Percentiles rank a stretch among this genome's conserved stretches.
phyloP scores from a whole-genome alignment of 1,140 invertebrate genomes.

The Pseudomyrmex sp. region DNA sequence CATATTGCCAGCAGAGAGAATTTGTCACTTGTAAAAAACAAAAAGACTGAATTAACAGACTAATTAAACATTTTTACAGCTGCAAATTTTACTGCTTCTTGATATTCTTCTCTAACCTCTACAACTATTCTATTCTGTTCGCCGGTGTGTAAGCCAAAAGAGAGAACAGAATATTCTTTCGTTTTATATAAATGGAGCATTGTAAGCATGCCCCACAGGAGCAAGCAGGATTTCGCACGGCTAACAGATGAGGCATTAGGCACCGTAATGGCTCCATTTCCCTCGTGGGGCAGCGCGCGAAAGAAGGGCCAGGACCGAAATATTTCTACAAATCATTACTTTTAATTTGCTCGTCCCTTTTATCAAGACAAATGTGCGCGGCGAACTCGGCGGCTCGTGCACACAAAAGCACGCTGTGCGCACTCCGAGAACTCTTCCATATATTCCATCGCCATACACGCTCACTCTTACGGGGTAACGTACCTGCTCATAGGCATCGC shows the following conservation, averaged over 20 bases:
- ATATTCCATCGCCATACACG: background rate
- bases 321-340: slow-evolving; percentile 86
- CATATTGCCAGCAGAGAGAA: no score
- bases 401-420: slow-evolving; percentile 4
- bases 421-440: slow-evolving; percentile 8
- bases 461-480: no score
- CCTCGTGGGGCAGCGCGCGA: slow-evolving; percentile 73
- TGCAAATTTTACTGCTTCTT: background rate
- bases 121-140: slow-evolving; percentile 26
- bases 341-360: slow-evolving; percentile 85
- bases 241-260: slow-evolving; percentile 84
- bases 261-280: slow-evolving; percentile 82
- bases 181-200: slow-evolving; percentile 82
- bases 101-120: background rate
- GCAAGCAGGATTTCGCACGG: slow-evolving; percentile 79
- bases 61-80: no score
- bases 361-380: slow-evolving; percentile 82
- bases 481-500: background rate
- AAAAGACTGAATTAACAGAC: background rate
- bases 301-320: slow-evolving; percentile 72
- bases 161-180: slow-evolving; percentile 78
- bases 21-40: background rate
- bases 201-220: slow-evolving; percentile 84
- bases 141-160: slow-evolving; percentile 55
- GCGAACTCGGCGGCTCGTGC: slow-evolving; percentile 30